These are phyloP conservation scores for Anticlea derivata DNA, from an alignment of 2,888 invertebrate genomes.

Conservation along the genomic window DNA sequence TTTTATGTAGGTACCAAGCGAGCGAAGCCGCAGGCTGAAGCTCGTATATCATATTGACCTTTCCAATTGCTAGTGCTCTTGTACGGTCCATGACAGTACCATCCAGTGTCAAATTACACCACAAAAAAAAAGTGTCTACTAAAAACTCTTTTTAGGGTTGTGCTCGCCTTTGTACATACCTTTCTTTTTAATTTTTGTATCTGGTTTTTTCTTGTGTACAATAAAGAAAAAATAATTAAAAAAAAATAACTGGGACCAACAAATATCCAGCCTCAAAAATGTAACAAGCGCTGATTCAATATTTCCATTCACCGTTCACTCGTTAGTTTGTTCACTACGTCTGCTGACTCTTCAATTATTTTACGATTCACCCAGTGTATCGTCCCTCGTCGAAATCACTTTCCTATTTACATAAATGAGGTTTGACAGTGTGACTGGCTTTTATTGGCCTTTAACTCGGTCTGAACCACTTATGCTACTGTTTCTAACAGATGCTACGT, in stretches of 20 bases:
- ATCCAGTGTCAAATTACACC: too few species aligned
- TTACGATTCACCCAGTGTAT: conserved; percentile 40
- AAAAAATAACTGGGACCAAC: background rate
- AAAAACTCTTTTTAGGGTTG: too few species aligned
- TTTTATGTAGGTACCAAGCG: too few species aligned
- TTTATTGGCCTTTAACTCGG: conserved; percentile 49
- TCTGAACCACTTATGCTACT: conserved; percentile 32
- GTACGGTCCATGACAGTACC: too few species aligned
- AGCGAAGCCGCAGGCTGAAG: too few species aligned
- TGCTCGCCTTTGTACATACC: too few species aligned
- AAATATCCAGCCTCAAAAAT: conserved; percentile 1
- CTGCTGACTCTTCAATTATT: conserved; percentile 39
- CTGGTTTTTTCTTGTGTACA: too few species aligned
- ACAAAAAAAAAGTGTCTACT: too few species aligned
- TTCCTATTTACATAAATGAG: conserved; percentile 53
- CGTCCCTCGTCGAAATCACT: conserved; percentile 43
- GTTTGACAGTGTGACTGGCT: conserved; percentile 40
- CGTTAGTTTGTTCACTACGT: conserved; percentile 9
- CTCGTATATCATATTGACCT: too few species aligned
- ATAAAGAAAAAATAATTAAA: too few species aligned
- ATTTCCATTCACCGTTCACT: conserved; percentile 10
- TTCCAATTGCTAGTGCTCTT: too few species aligned
- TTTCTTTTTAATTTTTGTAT: too few species aligned
- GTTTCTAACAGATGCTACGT: conserved; percentile 25
- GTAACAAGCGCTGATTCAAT: conserved; percentile 4